A percentile compares a stretch with the other conserved stretches of the same genome.
Evolutionary conservation across 2,888 invertebrate species (phyloP).

Genomic region (Hyppa rectilinea): DNA sequence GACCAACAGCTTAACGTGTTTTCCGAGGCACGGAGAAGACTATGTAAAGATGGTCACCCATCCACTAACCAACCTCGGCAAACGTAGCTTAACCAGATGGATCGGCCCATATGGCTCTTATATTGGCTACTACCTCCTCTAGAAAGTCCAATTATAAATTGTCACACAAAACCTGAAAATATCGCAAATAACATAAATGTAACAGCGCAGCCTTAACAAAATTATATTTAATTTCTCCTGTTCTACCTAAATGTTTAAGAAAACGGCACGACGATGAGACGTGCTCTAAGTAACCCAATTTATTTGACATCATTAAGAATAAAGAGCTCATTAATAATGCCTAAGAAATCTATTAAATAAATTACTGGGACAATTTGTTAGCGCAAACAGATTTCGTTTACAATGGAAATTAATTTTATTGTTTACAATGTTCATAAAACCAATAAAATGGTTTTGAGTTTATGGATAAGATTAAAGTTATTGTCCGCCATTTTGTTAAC

Average conservation of each 20-base stretch:
- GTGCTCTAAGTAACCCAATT: conserved; percentile 54
- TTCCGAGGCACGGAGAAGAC: no score
- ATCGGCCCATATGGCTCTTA: no score
- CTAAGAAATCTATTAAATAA: conserved; percentile 58
- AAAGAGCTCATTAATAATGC: conserved; percentile 63
- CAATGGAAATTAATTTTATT: conserved; percentile 46
- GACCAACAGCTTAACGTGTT: no score
- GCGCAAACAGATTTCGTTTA: conserved; percentile 55
- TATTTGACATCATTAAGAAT: conserved; percentile 61
- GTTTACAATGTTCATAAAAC: conserved; percentile 23
- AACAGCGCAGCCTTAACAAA: conserved; percentile 1
- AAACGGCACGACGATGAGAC: not conserved
- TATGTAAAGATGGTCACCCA: no score
- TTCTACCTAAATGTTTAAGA: conserved; percentile 31
- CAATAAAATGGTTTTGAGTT: conserved; percentile 25
- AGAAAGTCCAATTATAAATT: no score
- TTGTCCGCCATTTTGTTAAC: not conserved
- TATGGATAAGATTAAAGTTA: not conserved
- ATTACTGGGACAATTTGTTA: conserved; percentile 53
- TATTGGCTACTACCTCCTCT: no score
- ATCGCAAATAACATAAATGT: no score
- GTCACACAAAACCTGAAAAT: no score
- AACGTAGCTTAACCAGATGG: no score
- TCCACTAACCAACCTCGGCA: no score
- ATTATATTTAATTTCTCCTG: conserved; percentile 47